Base-by-base conservation (phyloP, 2,797 vertebrate genomes). In the Epinephelus coioides region DNA sequence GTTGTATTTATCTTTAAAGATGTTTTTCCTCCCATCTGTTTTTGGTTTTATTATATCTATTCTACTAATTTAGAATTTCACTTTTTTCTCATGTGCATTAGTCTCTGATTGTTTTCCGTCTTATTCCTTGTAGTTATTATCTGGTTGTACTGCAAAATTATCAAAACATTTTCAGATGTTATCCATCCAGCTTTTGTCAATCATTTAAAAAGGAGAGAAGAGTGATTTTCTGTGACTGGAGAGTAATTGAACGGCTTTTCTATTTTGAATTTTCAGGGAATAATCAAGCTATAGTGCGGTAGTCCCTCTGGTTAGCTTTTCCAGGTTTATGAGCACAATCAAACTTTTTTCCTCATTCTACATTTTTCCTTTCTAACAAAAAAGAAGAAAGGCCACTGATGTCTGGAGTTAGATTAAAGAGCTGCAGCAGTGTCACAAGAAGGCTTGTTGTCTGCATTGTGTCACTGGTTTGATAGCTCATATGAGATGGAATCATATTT, bases 361-460 rank as follows among this genome's bases (percentile, higher is more conserved):
- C 17, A 6, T 67, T 23, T 43, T 23, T 3, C 6, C 6, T 23
- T 6, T 18, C n/a, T 40, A 0, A 67, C 14, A 40, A 53, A 67
- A 50, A 12, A 14, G 1, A 66, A 54, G 18, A 6, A 18, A 53
- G n/a, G 64, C 19, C 11, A 66, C 27, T 40, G 49, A 50, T 50
- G 63, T 46, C 14, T 64, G 23, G 25, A 46, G 17, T 54, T 25
- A 25, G 50, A 44, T 69, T 55, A 25, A 55, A 68, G 21, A 49
- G 40, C 60, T 8, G 14, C n/a, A 53, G 14, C n/a, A 49, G 40
- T 18, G 18, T 12, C 1, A 70, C 14, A 3, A 40, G 17, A 40
- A 10, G 21, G 15, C n/a, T 30, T n/a, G 8, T 40, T 59, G 8
- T 6, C 7, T 49, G 44, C 49, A n/a, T 19, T 14, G 18, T 53